Evolutionary conservation across 2,113 vertebrate species (phyloP), one percentile per base, ranked within the genome.

Genomic region (Hippocampus mohnikei): DNA sequence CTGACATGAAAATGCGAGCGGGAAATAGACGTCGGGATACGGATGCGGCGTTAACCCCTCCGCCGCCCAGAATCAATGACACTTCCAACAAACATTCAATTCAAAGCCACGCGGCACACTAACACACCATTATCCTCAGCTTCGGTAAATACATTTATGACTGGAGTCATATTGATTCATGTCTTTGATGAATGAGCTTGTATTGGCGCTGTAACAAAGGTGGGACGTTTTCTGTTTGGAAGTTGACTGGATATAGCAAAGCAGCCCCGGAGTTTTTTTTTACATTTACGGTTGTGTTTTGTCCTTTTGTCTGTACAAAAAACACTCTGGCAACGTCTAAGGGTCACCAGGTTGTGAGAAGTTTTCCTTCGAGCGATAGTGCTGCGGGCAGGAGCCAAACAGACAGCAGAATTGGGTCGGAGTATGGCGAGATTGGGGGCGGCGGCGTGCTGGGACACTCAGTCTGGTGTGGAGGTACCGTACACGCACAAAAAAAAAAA

Each of bases 1-100:
- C 27, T 18, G 58, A 33, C 58, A 20, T 27, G 55, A 25, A 58
- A 25, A 76, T 76, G 70, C 81, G 81, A 81, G 73, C 82, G 78
- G 66, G 85, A 88, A 87, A 89, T 83, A 78, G 84, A 90, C 87
- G 67, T 80, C 85, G 76, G 85, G 91, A 91, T 88, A 86, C 84
- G 85, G 90, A 91, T 89, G 83, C 81, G 25, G 5, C 58, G 58
- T 60, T 60, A 60, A 60, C 58, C 58, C 58, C 27, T 60, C 13
- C 58, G 15, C 27, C 58, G 58, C 58, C 2, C 27, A 8, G 5
- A 60, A 60, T 33, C 58, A 29, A 60, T 33, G 58, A 60, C 27
- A 33, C 58, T 29, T 60, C 25, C 7, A 18, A 60, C 27, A 8
- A 6, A 18, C 16, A 18, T 60, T 29, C 13, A 58, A 58, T 58